These are phyloP conservation scores for Pyrocoelia pectoralis DNA, from an alignment of 2,888 invertebrate genomes.

Conservation along the genomic window DNA sequence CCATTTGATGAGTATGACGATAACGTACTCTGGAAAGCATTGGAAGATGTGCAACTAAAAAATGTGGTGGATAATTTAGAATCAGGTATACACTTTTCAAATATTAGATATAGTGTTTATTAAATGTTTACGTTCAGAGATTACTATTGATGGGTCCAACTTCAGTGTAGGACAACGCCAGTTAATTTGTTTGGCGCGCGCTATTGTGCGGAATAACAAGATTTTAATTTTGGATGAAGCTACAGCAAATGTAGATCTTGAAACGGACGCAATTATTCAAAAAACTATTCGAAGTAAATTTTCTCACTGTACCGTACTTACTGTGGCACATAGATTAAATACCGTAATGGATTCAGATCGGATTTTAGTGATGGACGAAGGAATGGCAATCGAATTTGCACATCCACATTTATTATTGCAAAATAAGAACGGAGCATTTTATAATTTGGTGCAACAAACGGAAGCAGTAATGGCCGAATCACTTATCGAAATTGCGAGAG, in stretches of 20 bases:
- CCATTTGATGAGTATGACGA: conserved; percentile 73
- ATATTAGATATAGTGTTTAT: too few species aligned
- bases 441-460: conserved; percentile 49
- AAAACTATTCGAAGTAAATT: conserved; percentile 78
- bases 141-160: conserved; percentile 69
- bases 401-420: conserved; percentile 57
- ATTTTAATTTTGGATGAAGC: conserved; percentile 68
- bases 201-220: conserved; percentile 59
- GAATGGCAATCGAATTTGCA: conserved; percentile 63
- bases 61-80: conserved; percentile 61
- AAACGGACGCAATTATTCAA: conserved; percentile 80
- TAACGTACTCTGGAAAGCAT: conserved; percentile 79
- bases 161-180: conserved; percentile 65
- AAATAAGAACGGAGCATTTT: conserved; percentile 46
- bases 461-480: background rate
- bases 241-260: conserved; percentile 80
- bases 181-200: conserved; percentile 72
- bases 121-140: conserved; percentile 69
- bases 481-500: background rate
- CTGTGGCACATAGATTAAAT: conserved; percentile 83
- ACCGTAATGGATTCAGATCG: conserved; percentile 88
- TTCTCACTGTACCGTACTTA: conserved; percentile 78
- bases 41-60: conserved; percentile 72
- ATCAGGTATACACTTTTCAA: too few species aligned
- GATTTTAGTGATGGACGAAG: conserved; percentile 69